Evolutionary conservation across 2,888 invertebrate genomes (phyloP), one percentile per base, ranked within the genome.

Genomic region (Ophion obscuratus): DNA sequence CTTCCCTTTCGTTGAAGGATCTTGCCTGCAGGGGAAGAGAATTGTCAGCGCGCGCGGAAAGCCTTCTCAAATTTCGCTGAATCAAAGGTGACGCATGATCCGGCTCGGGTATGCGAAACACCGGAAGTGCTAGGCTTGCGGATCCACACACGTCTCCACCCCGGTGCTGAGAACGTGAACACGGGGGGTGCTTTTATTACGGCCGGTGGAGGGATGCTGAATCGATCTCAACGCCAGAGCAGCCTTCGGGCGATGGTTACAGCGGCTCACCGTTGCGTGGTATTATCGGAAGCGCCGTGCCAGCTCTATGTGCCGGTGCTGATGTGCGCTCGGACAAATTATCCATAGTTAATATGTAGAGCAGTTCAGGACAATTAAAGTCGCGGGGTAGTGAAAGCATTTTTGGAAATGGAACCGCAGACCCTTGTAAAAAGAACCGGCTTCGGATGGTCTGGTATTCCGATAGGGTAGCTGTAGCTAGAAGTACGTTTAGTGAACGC

Each of bases 11-110:
- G 75, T 31, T 24, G 75, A 71, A 87, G 87, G 57, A 75, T 84
- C 68, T 68, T 14, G 31, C 53, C 40, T 68, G 31, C 27, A 31
- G 64, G 67, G 70, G 79, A 77, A 64, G 71, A 57, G 73, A 47
- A 53, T 53, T 61, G 78, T 47, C 59, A 79, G 76, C 73, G 77
- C 91, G 91, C 91, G 90, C 91, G 90, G 92, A 93, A 93, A 93
- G 92, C 91, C 93, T 91, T 93, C 92, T 94, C 93, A 90, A 93
- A 94, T 94, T 93, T 94, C 93, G 94, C 94, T 94, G 94, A 94
- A 93, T 94, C 94, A 92, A 93, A 93, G 92, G 91, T 92, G 91
- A 89, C 89, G 91, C 83, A 70, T 76, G 81, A 24, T n/a, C 66
- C 75, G 73, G 59, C 53, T 85, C 57, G 80, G 14, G 10, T 68